Evolutionary conservation across 1,140 invertebrate genomes (phyloP), one percentile per base, ranked within the genome.

Genomic region (Sinonovacula constricta): DNA sequence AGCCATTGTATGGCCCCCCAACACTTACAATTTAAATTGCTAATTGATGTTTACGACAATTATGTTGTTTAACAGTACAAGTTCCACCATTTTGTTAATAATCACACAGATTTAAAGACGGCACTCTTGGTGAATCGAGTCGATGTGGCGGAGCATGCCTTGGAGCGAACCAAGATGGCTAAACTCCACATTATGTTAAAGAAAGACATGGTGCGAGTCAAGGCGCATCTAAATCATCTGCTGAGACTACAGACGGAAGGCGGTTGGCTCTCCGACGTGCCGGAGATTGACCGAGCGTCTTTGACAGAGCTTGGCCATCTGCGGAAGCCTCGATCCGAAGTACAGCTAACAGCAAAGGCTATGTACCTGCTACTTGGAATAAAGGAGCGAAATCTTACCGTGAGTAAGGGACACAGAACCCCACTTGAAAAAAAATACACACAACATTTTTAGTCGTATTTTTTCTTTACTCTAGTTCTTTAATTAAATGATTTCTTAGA

Each of bases 291-390:
- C 36, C 28, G 72, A 54, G 53, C 51, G 15, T 56, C 72, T 30
- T 51, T 76, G 31, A 60, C 67, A 3, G 72, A 76, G 34, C 33
- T 76, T 3, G 59, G 72, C 24, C 49, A 59, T 30, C 31, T 76
- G 10, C 30, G 54, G 3, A 66, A 57, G 31, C 72, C 72, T 18
- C 54, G 56, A 24, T 24, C 59, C 24, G 72, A 76, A 56, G 51
- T 76, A 26, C 62, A 34, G 18, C 30, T 66, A 3, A 60, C 59
- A n/a, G 22, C 67, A 0, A 56, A 31, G 4, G 53, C 72, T 14
- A 67, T 76, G 72, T 76, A 67, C 49, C 45, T 76, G 72, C 30
- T 76, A 45, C 36, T 76, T 3, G 72, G 72, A 5, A 24, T 76
- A 3, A 60, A 76, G 0, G 72, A 76, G 49, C 45, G 54, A 15